Percentiles rank a stretch among this genome's conserved stretches.
phyloP scores from a whole-genome alignment of 2,888 invertebrate species.

The Cephus nigrinus region DNA sequence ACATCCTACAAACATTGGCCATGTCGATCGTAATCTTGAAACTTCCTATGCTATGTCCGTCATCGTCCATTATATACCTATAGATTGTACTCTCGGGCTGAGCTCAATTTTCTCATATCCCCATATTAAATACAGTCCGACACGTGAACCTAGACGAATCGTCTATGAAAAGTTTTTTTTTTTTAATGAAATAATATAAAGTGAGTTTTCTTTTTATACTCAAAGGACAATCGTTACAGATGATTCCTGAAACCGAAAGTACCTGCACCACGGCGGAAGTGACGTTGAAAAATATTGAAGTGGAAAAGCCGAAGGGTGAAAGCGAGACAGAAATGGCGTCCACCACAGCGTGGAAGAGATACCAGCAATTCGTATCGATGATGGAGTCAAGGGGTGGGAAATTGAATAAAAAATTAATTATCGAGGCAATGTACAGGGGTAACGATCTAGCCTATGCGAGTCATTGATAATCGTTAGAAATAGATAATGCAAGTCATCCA shows the following conservation, averaged over 20 bases:
- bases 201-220: not conserved
- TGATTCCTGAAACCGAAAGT: slow-evolving; percentile 56
- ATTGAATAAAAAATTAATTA: slow-evolving; percentile 50
- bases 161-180: not conserved
- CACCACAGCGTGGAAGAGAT: slow-evolving; percentile 58
- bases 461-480: slow-evolving; percentile 35
- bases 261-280: slow-evolving; percentile 42
- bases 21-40: not conserved
- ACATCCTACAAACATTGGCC: slow-evolving; percentile 10
- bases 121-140: not conserved
- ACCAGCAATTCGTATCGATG: slow-evolving; percentile 52
- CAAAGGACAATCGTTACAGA: slow-evolving; percentile 35
- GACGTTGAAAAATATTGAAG: slow-evolving; percentile 32
- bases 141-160: not conserved
- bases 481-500: not conserved
- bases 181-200: not conserved
- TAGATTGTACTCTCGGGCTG: not conserved
- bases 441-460: slow-evolving; percentile 53
- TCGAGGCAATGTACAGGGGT: slow-evolving; percentile 63
- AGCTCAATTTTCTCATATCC: not conserved
- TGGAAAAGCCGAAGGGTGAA: slow-evolving; percentile 11
- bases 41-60: not conserved
- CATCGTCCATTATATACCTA: not conserved
- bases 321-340: slow-evolving; percentile 10
- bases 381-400: slow-evolving; percentile 53